Conservation (phyloP, 2,888 invertebrate species). For the Ypsolopha sequella region DNA sequence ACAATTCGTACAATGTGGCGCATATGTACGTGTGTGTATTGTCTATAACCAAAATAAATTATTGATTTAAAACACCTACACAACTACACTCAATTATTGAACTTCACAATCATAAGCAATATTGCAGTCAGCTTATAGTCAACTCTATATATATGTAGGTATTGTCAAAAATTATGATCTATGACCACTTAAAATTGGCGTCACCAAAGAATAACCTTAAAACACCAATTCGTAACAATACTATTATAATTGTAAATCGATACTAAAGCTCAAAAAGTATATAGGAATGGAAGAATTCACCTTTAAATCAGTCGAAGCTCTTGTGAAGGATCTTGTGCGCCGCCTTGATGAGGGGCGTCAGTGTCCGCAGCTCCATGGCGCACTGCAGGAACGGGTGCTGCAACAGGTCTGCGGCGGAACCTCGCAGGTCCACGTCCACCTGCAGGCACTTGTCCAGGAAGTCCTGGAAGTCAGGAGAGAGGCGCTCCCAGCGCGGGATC, state of each 20-base stretch:
- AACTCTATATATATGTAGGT: background rate
- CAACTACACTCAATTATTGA: background rate
- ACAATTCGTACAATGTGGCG: background rate
- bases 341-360: constrained; percentile 91
- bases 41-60: background rate
- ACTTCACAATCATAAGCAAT: background rate
- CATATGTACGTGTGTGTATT: background rate
- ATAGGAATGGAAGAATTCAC: constrained; percentile 29
- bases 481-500: constrained; percentile 84
- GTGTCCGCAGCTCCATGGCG: constrained; percentile 82
- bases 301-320: constrained; percentile 39
- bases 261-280: constrained; percentile 1
- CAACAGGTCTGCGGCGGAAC: constrained; percentile 83
- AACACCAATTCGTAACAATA: background rate
- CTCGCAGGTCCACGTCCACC: constrained; percentile 84
- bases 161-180: background rate
- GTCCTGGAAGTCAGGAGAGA: constrained; percentile 83
- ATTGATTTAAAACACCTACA: background rate
- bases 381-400: constrained; percentile 83
- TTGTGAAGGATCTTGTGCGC: constrained; percentile 89
- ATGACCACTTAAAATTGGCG: constrained; percentile 1
- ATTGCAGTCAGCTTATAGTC: background rate
- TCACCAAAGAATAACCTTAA: background rate
- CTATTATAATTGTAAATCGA: background rate
- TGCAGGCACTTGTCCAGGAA: constrained; percentile 91